These are phyloP conservation scores for Taeniopygia guttata DNA, from an alignment of 2,797 vertebrate genomes.

Conservation along the genomic window DNA sequence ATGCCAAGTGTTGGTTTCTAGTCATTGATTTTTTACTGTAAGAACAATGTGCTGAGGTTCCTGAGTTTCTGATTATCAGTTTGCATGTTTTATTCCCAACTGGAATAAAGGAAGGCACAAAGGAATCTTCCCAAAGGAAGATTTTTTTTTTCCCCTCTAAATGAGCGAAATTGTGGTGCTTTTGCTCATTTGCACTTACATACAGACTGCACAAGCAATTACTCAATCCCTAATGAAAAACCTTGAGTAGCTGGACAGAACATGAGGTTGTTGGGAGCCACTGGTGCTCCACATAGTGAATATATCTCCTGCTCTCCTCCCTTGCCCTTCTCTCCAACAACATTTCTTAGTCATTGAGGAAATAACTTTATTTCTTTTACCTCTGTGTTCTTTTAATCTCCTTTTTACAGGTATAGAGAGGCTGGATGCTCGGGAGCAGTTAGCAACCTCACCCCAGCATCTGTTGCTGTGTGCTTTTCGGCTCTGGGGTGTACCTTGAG, in stretches of 20 bases:
- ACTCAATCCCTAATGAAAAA: not conserved
- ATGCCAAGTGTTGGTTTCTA: not conserved
- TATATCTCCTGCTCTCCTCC: not conserved
- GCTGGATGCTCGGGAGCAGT: not conserved
- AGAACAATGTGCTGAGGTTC: not conserved
- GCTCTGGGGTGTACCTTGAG: not conserved
- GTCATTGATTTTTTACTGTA: not conserved
- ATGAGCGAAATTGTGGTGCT: not conserved
- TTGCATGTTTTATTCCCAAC: not conserved
- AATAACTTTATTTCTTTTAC: not conserved
- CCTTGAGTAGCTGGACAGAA: not conserved
- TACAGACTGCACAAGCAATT: not conserved
- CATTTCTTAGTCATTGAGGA: not conserved
- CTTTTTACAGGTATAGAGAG: not conserved
- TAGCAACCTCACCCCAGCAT: not conserved
- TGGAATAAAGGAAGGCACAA: not conserved
- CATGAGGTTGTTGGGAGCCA: not conserved
- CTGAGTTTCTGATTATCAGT: not conserved
- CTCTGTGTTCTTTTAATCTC: not conserved
- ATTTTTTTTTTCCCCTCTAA: not conserved
- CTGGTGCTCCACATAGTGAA: too few relatives aligned
- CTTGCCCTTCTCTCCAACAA: not conserved
- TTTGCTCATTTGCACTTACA: not conserved
- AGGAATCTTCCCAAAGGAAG: not conserved
- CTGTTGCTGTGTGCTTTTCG: not conserved